These are phyloP conservation scores for Rhadina sibilatrix DNA, from an alignment of 2,113 vertebrate species.

Conservation along the genomic window DNA sequence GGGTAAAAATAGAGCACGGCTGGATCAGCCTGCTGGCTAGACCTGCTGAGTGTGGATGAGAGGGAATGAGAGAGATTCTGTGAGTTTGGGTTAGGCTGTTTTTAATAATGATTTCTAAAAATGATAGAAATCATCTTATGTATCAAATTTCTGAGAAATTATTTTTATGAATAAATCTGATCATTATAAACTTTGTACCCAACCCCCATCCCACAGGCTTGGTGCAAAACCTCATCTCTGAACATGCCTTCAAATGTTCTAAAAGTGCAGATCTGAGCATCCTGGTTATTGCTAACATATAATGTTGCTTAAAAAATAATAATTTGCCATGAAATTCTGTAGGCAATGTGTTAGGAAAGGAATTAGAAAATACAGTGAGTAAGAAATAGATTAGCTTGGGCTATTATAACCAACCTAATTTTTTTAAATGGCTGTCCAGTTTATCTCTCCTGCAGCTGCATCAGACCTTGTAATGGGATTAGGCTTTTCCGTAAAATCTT, in stretches of 20 bases:
- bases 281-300: neutral
- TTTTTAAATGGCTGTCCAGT: conserved; percentile 53
- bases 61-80: neutral
- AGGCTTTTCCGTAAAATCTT: conserved; percentile 3
- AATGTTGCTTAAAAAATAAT: conserved; percentile 24
- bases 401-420: conserved; percentile 59
- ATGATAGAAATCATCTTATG: neutral
- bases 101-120: neutral
- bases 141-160: neutral
- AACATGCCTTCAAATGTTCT: neutral
- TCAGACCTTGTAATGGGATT: conserved; percentile 66
- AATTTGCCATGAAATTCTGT: conserved; percentile 54
- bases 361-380: conserved; percentile 55
- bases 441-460: conserved; percentile 66
- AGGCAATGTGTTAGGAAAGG: conserved; percentile 35
- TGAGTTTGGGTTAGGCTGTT: neutral
- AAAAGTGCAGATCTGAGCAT: conserved; percentile 11
- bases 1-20: neutral
- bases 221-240: neutral
- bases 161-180: neutral
- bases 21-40: neutral
- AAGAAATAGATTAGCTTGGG: conserved; percentile 59
- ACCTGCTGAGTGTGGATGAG: neutral
- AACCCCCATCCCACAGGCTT: neutral
- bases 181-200: neutral